phyloP scores from a whole-genome alignment of 2,797 vertebrate genomes.

The Artibeus lituratus region DNA sequence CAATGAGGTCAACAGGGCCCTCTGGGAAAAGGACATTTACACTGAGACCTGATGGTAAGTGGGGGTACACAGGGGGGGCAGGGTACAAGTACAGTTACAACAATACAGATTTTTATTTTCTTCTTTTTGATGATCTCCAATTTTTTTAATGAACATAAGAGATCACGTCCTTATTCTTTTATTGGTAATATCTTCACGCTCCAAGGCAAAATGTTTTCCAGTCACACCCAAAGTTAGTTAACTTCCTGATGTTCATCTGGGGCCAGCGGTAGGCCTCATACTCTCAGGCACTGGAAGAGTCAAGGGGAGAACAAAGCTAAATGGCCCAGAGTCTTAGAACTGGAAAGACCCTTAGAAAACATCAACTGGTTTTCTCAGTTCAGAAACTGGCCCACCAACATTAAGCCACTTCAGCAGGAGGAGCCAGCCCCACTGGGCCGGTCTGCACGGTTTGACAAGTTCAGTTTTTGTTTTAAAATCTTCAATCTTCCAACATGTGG shows the following conservation, averaged over 20 bases:
- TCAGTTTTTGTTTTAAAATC: not conserved
- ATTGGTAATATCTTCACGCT: not conserved
- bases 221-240: not conserved
- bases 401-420: not conserved
- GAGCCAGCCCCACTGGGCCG: no score
- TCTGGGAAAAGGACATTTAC: not conserved
- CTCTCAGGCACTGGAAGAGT: not conserved
- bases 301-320: not conserved
- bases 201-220: not conserved
- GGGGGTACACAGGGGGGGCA: no score
- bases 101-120: not conserved
- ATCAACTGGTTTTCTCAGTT: not conserved
- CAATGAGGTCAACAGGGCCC: not conserved
- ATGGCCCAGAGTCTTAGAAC: not conserved
- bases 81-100: not conserved
- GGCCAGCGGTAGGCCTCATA: not conserved
- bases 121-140: not conserved
- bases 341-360: not conserved
- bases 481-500: not conserved
- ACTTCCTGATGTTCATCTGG: not conserved
- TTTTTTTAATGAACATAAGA: not conserved
- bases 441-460: not conserved
- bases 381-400: not conserved
- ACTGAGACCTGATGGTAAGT: not conserved
- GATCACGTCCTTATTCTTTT: not conserved